A percentile compares a stretch with the other conserved stretches of the same genome.
Conservation (phyloP, 2,888 invertebrate genomes). For the Dexiosoma caninum region DNA sequence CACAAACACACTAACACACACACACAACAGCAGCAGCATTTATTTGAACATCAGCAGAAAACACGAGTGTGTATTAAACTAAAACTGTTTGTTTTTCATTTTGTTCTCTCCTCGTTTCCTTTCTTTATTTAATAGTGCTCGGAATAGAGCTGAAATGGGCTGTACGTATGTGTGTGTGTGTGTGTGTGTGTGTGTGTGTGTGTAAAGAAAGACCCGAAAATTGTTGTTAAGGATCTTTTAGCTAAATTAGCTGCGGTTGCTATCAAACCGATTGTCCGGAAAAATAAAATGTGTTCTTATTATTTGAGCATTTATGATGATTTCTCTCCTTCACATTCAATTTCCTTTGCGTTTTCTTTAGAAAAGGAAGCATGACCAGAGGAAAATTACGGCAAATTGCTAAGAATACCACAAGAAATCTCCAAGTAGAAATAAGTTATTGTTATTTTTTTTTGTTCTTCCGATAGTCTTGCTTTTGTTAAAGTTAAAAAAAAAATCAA, state of each 20-base stretch:
- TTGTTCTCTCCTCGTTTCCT: neutral
- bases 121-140: neutral
- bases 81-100: neutral
- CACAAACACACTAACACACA: neutral
- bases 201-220: constrained; percentile 42
- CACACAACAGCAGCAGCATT: too few species aligned
- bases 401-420: constrained; percentile 34
- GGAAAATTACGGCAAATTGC: constrained; percentile 52
- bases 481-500: neutral
- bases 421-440: constrained; percentile 5
- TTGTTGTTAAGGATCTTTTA: constrained; percentile 51
- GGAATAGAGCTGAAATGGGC: too few species aligned
- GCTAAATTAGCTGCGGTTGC: constrained; percentile 61
- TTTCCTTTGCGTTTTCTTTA: neutral
- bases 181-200: neutral
- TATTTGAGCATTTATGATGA: constrained; percentile 22
- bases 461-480: neutral
- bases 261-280: constrained; percentile 59
- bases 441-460: neutral
- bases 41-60: neutral
- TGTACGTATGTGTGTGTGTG: neutral
- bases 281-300: constrained; percentile 57
- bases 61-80: constrained; percentile 2
- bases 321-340: neutral
- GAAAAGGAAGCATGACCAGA: neutral